These are phyloP conservation scores for Drosophila mauritiana DNA, from an alignment of 1,140 invertebrate species.

Conservation along the genomic window DNA sequence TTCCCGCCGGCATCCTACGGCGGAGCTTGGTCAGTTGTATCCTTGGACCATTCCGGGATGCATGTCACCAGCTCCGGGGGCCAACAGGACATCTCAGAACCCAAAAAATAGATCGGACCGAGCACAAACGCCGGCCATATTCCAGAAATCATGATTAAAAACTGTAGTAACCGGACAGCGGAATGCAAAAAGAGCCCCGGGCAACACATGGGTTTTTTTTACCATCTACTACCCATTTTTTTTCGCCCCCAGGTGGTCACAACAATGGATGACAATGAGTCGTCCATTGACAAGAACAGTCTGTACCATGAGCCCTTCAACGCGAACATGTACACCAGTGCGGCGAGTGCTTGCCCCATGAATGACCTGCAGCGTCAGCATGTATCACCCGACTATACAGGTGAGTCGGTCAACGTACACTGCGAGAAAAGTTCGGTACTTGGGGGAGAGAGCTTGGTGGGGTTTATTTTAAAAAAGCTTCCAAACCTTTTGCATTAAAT, in stretches of 20 bases:
- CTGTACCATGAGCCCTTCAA: slow-evolving; percentile 86
- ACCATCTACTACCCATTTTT: slow-evolving; percentile 36
- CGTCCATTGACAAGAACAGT: slow-evolving; percentile 85
- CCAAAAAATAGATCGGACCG: slow-evolving; percentile 24
- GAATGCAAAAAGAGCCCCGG: slow-evolving; percentile 35
- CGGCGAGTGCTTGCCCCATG: slow-evolving; percentile 83
- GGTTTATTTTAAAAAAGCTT: no score
- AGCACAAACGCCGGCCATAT: slow-evolving; percentile 52
- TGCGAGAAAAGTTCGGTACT: not conserved
- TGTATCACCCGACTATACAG: slow-evolving; percentile 85
- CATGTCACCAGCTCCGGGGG: slow-evolving; percentile 45
- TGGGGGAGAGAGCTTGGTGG: no score
- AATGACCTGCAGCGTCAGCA: slow-evolving; percentile 84
- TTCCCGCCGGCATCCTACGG: slow-evolving; percentile 1
- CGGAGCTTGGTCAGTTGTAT: slow-evolving; percentile 7
- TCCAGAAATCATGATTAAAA: slow-evolving; percentile 81
- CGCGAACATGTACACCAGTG: slow-evolving; percentile 85
- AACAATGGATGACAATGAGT: slow-evolving; percentile 85
- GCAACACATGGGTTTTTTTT: slow-evolving; percentile 31
- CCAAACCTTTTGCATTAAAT: no score
- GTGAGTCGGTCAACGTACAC: slow-evolving; percentile 65
- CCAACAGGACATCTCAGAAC: slow-evolving; percentile 10
- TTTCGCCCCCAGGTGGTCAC: slow-evolving; percentile 68
- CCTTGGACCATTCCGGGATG: slow-evolving; percentile 56
- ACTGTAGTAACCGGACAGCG: slow-evolving; percentile 49